Percentiles rank a stretch among this genome's conserved stretches.
phyloP scores from a whole-genome alignment of 2,888 invertebrate genomes.

The Polylopha cassiicola region DNA sequence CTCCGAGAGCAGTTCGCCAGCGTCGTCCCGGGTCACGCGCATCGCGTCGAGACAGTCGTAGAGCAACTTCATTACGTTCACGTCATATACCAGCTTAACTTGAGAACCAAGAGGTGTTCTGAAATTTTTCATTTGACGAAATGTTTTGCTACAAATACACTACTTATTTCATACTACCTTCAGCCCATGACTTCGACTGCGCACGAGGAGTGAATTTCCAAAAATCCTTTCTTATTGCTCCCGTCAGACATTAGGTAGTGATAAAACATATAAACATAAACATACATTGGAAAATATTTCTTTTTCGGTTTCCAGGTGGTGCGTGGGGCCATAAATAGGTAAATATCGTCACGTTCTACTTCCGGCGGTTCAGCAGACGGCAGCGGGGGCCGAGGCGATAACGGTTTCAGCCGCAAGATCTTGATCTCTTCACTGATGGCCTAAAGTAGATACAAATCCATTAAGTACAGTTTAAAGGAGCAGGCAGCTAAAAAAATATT shows the following conservation, averaged over 20 bases:
- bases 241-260: not conserved
- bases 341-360: conserved; percentile 40
- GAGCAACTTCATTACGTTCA: conserved; percentile 53
- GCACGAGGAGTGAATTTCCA: too few species aligned
- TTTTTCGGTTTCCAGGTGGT: conserved; percentile 26
- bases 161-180: too few species aligned
- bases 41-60: conserved; percentile 60
- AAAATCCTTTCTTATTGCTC: too few species aligned
- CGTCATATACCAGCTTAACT: conserved; percentile 36
- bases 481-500: too few species aligned
- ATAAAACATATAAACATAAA: conserved; percentile 3
- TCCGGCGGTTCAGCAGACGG: conserved; percentile 25
- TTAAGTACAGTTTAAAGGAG: too few species aligned
- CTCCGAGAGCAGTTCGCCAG: conserved; percentile 45
- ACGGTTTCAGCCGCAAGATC: conserved; percentile 52
- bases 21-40: conserved; percentile 55
- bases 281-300: conserved; percentile 66
- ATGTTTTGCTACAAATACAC: not conserved
- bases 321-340: conserved; percentile 42
- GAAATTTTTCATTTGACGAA: conserved; percentile 9
- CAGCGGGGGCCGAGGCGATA: conserved; percentile 32
- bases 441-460: too few species aligned
- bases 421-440: conserved; percentile 53
- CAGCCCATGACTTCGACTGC: too few species aligned
- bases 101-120: conserved; percentile 52